Evolutionary conservation across 2,797 vertebrate genomes (phyloP).

Genomic region (Chromobotia macracanthus): DNA sequence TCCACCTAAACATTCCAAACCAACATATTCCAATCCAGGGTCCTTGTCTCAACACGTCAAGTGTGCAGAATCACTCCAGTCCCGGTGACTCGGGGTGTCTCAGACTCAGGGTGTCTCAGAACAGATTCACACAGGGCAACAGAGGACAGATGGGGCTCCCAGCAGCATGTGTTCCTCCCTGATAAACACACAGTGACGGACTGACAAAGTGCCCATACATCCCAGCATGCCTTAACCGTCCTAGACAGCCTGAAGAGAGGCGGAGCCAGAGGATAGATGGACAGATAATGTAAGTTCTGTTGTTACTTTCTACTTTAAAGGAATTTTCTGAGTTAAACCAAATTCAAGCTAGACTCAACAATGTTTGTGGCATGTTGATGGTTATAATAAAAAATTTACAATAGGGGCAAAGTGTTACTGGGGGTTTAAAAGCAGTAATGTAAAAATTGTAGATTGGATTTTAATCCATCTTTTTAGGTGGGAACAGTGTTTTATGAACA

Average conservation of each 20-base stretch:
- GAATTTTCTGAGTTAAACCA: conserved; percentile 1
- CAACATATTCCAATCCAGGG: neutral
- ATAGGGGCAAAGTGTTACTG: too few relatives aligned
- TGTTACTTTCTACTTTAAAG: neutral
- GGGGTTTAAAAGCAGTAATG: too few relatives aligned
- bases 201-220: conserved; percentile 41
- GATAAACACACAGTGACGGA: conserved; percentile 49
- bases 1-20: neutral
- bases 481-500: neutral
- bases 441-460: too few relatives aligned
- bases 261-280: neutral
- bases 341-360: neutral
- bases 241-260: conserved; percentile 36
- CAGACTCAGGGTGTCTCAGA: neutral
- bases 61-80: neutral
- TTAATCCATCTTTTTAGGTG: neutral
- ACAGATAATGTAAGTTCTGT: neutral
- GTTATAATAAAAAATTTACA: too few relatives aligned
- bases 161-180: conserved; percentile 27
- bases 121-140: conserved; percentile 24
- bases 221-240: conserved; percentile 41
- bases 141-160: conserved; percentile 45
- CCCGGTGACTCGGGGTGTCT: neutral
- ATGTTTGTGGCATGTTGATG: neutral
- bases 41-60: neutral